Base-by-base conservation (phyloP, 2,888 invertebrate genomes). In the Sarcophaga carnaria region DNA sequence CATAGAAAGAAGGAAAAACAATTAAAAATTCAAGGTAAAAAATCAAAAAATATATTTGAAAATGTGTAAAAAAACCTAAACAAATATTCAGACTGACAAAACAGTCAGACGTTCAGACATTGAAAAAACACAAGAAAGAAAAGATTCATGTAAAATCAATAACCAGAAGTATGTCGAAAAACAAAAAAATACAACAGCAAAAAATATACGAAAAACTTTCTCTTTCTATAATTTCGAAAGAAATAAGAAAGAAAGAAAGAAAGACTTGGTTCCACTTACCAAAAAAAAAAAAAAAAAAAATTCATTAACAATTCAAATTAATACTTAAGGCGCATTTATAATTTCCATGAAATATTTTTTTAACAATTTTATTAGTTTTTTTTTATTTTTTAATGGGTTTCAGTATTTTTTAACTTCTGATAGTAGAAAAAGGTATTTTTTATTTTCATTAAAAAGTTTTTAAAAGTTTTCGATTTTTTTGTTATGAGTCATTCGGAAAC, bases 161-260 rank as follows among this genome's bases (percentile, higher is more conserved):
- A 63, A 54, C 14, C 72, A 85, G 47, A 85, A 77, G 67, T 76
- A 76, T 74, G 72, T 47, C n/a, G 27, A 71, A 37, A 47, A 79
- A 14, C 45, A 45, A 63, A 22, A 22, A 63, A 37, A 8, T 37
- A 79, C 2, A 71, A 77, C 14, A 72, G 45, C 22, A 72, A 72
- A 2, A 80, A 75, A 74, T 45, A 20, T 4, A 63, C 12, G 54
- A 67, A 77, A 74, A 84, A 87, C 87, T 87, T 87, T 87, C 87
- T 80, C 84, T 81, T 87, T 87, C 87, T 83, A 71, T 80, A 45
- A 37, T 25, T 54, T 62, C 69, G 80, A 72, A 83, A 80, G 62
- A 60, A 62, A 22, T 22, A 62, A 62, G 49, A 69, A 49, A 67
- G 20, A 20, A 49, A 67, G 20, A 20, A 20, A 20, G 64, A 64